Conservation (phyloP, 2,888 invertebrate genomes). For the Pegoplata infirma region DNA sequence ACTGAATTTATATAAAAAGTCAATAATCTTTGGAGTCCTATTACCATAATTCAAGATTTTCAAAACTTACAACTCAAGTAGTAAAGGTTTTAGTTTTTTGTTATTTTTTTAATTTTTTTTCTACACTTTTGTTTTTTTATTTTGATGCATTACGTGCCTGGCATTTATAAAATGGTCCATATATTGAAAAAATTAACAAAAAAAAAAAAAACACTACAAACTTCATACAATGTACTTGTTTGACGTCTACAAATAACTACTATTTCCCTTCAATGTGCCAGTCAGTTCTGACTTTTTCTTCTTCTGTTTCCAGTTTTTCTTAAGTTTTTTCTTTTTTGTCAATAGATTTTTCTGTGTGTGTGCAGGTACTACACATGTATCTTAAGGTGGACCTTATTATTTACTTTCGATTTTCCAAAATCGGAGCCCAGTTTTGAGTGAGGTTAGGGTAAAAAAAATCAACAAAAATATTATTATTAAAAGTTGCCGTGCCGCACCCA, state of each 20-base stretch:
- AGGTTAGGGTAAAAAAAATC: no score
- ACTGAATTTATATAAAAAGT: conserved; percentile 29
- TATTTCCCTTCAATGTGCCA: not conserved
- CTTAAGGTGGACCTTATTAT: no score
- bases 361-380: no score
- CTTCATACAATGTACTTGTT: not conserved
- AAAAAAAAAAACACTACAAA: no score
- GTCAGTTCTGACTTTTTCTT: not conserved
- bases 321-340: conserved; percentile 33
- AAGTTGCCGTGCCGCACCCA: no score
- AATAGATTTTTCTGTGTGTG: conserved; percentile 1
- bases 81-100: conserved; percentile 9
- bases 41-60: conserved; percentile 48
- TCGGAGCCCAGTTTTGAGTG: no score
- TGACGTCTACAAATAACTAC: not conserved
- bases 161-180: conserved; percentile 44
- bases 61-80: conserved; percentile 28
- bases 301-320: conserved; percentile 21
- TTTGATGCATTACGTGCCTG: conserved; percentile 51
- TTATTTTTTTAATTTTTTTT: conserved; percentile 25
- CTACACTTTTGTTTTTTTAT: no score
- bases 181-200: no score
- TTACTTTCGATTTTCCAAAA: no score
- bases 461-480: no score
- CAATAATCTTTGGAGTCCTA: conserved; percentile 44